These are phyloP conservation scores for Tenodera sinensis DNA, from an alignment of 2,888 invertebrate genomes.

Conservation along the genomic window DNA sequence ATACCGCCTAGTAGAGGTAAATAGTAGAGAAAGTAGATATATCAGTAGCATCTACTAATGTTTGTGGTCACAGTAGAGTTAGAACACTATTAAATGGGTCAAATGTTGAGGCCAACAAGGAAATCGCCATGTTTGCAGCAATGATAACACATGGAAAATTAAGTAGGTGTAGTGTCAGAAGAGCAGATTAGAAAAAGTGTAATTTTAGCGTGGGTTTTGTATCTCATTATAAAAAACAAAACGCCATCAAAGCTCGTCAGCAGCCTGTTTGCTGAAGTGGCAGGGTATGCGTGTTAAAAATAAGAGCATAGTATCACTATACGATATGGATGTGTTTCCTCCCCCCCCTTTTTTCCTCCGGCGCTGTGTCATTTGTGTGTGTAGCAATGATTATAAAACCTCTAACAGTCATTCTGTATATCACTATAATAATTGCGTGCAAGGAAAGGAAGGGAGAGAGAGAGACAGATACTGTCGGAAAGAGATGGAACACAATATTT, in stretches of 20 bases:
- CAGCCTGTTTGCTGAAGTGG: background rate
- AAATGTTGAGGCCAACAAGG: too few species aligned
- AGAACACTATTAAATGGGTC: too few species aligned
- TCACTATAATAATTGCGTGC: slow-evolving; percentile 21
- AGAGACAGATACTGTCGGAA: background rate
- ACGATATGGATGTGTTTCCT: background rate
- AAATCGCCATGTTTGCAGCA: too few species aligned
- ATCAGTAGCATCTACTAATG: too few species aligned
- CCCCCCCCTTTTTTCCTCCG: background rate
- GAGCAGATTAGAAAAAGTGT: too few species aligned
- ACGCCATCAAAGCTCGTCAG: background rate
- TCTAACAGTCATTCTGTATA: background rate
- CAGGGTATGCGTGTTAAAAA: too few species aligned
- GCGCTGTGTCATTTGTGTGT: background rate
- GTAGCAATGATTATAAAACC: slow-evolving; percentile 14
- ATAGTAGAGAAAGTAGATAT: too few species aligned
- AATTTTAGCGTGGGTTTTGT: too few species aligned
- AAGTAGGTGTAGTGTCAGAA: too few species aligned
- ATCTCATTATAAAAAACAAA: background rate
- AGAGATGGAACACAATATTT: background rate
- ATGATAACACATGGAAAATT: too few species aligned
- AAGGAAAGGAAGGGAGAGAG: slow-evolving; percentile 13
- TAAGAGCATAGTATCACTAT: background rate
- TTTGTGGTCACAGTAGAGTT: too few species aligned
- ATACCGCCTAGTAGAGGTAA: too few species aligned